Evolutionary conservation across 2,797 vertebrate species (phyloP).

Genomic region (Hippocampus kuda): DNA sequence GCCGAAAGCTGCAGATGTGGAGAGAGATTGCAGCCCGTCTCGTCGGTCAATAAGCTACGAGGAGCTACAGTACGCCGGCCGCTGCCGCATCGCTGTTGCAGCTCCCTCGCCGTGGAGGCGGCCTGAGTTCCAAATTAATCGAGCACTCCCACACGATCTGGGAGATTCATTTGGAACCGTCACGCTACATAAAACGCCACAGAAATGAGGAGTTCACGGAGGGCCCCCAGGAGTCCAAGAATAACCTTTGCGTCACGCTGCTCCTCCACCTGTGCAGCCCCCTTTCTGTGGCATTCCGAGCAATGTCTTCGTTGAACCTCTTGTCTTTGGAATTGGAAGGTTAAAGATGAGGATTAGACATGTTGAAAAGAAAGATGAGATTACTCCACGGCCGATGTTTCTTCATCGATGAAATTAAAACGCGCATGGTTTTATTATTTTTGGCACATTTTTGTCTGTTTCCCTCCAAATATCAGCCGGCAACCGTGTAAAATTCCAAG

Average conservation of each 20-base stretch:
- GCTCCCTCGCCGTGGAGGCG: conserved; percentile 47
- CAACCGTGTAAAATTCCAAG: conserved; percentile 39
- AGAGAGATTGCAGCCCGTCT: conserved; percentile 39
- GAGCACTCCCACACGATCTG: conserved; percentile 52
- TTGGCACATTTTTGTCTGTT: neutral
- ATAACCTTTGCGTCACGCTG: conserved; percentile 47
- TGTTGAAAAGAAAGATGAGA: neutral
- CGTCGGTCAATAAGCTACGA: conserved; percentile 52
- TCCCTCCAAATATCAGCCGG: conserved; percentile 27
- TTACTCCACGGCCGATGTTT: conserved; percentile 12
- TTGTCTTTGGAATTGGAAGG: conserved; percentile 11
- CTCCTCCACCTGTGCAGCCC: conserved; percentile 11
- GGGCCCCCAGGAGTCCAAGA: conserved; percentile 44
- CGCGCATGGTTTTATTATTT: conserved; percentile 10
- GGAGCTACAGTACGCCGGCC: conserved; percentile 31
- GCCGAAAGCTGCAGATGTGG: conserved; percentile 29
- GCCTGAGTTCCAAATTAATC: conserved; percentile 62
- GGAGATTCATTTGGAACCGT: conserved; percentile 63
- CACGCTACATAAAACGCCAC: conserved; percentile 58
- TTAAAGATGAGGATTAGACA: neutral
- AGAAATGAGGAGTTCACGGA: conserved; percentile 57
- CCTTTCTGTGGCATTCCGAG: conserved; percentile 12
- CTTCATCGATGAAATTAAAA: conserved; percentile 19
- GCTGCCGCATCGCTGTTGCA: conserved; percentile 27
- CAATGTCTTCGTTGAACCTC: conserved; percentile 7